phyloP scores from a whole-genome alignment of 2,888 invertebrate species.

The Trichopria drosophilae region DNA sequence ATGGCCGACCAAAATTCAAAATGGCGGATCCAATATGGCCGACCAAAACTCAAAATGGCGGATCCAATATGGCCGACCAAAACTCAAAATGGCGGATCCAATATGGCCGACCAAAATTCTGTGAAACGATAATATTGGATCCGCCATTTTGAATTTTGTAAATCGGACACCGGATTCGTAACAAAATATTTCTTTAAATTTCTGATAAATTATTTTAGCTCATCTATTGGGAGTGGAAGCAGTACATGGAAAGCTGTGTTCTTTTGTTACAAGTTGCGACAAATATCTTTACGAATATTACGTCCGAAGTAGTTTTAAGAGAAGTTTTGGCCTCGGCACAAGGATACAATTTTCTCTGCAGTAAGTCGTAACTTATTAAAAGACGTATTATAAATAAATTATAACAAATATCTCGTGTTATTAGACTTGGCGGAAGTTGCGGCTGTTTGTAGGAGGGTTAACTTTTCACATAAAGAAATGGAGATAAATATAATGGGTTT shows the following conservation, averaged over 20 bases:
- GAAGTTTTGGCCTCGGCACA: conserved; percentile 62
- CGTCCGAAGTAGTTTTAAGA: conserved; percentile 60
- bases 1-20: too few relatives aligned
- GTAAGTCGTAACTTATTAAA: conserved; percentile 49
- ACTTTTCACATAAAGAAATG: conserved; percentile 57
- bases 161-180: too few relatives aligned
- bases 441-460: conserved; percentile 57
- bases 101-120: too few relatives aligned
- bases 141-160: too few relatives aligned
- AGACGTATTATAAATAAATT: background rate
- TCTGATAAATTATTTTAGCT: conserved; percentile 38
- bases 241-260: conserved; percentile 61
- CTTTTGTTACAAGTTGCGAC: conserved; percentile 61
- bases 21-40: too few relatives aligned
- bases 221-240: conserved; percentile 57
- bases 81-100: too few relatives aligned
- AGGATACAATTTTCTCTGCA: conserved; percentile 62
- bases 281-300: conserved; percentile 62
- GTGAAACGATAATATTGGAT: too few relatives aligned
- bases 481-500: conserved; percentile 56
- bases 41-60: too few relatives aligned
- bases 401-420: conserved; percentile 16
- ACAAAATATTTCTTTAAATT: conserved; percentile 18
- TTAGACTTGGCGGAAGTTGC: conserved; percentile 60
- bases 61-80: too few relatives aligned